Evolutionary conservation across 2,113 vertebrate genomes (phyloP), one percentile per base, ranked within the genome.

Genomic region (Isurus oxyrinchus): DNA sequence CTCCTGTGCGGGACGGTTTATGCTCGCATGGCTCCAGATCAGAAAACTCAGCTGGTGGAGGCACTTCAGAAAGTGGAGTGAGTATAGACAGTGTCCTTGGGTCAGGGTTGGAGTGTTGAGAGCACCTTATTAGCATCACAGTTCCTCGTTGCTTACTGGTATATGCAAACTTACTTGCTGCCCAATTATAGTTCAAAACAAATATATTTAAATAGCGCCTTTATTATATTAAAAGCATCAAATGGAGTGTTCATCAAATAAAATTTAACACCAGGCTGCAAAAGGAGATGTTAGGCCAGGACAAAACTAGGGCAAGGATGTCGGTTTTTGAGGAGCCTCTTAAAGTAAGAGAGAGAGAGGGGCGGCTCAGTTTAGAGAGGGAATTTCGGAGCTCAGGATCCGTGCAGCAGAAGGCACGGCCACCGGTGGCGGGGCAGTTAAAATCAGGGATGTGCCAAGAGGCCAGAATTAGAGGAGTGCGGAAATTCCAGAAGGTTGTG

Each of bases 31-130:
- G 97, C 97, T 27, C 97, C 97, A 0, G 97, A 97, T 27, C 97
- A 97, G 96, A 97, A 97, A 96, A 97, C 97, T 2, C 97, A 97
- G 96, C 96, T 97, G 19, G 96, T 97, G 72, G 97, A 97, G 79
- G 96, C 96, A 66, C 96, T 97, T 88, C 97, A 97, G 96, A 97
- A 97, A 69, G 96, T 97, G 95, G 97, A 97, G 97, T 97, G 96
- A 97, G 97, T 97, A 27, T 10, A 0, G 44, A 63, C 57, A 5
- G 3, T 3, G 14, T 0, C 16, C 40, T 21, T 84, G 81, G 16
- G n/a, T 19, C n/a, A 21, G 40, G 16, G 81, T 5, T 49, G 40
- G 5, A 44, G 5, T 63, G 57, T 5, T 63, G 14, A 0, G 0
- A 55, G 49, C 86, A 25, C 86, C 3, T 31, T 49, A 21, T 0